phyloP scores from a whole-genome alignment of 2,113 vertebrate species.

The Oryctolagus cuniculus region mOryCun1.1 NC_091444.1:51048001-51048500 shows the following conservation, averaged over 20 bases:
- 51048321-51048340: neutral
- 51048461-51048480: neutral
- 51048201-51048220: neutral
- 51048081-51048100: neutral
- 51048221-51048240: neutral
- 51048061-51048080: neutral
- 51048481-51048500: neutral
- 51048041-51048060: slow-evolving; percentile 3
- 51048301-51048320: neutral
- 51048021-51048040: too few relatives aligned
- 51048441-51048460: neutral
- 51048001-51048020: neutral
- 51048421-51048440: neutral
- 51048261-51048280: neutral
- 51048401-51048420: too few relatives aligned
- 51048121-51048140: neutral
- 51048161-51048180: neutral
- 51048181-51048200: neutral
- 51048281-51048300: neutral
- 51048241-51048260: neutral
- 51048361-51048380: too few relatives aligned
- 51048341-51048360: too few relatives aligned
- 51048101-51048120: neutral
- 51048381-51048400: too few relatives aligned
- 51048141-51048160: neutral